Evolutionary conservation across 2,797 vertebrate species (phyloP), one percentile per base, ranked within the genome.

Genomic region (Pangasius sanitwongsei): DNA sequence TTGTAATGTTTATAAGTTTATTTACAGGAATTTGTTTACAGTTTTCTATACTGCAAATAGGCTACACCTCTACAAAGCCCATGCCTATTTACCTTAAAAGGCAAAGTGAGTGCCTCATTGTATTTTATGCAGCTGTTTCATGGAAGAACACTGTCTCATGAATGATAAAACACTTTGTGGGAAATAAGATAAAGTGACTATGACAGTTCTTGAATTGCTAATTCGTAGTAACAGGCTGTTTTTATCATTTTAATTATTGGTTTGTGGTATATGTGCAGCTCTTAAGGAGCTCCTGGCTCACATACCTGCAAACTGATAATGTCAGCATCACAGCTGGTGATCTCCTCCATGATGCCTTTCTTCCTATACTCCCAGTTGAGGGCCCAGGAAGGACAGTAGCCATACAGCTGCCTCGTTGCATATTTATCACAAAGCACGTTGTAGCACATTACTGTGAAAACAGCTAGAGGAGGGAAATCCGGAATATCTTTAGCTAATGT

Each of bases 331-430:
- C 98, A 99, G 96, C 95, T 97, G 92, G 97, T 97, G 63, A 99
- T 99, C 90, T 99, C 98, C 95, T 99, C 98, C 98, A 99, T 99
- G 95, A 99, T 99, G 95, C 98, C 98, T 93, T 99, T 99, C 96
- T 99, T 99, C 83, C 98, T 96, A 91, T 99, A 99, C 95, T 99
- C 98, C 98, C 98, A 99, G 74, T 97, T 99, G 92, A 99, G 97
- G 0, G 98, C 98, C 98, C 98, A 99, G 89, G 98, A 99, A 0
- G 98, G 98, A 94, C 98, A 99, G 95, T 99, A 99, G 93, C 98
- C 98, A 1, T 99, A 99, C 89, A 99, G 97, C 97, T 99, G 98
- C 92, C 98, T 96, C 83, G 98, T 99, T 94, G 98, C 98, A 0
- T 99, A 99, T 94, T 99, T 99, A 94, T 99, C 98, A 88, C 98